A percentile compares a stretch with the other conserved stretches of the same genome.
phyloP scores from a whole-genome alignment of 2,888 invertebrate species.

The Drosophila macrospina region DNA sequence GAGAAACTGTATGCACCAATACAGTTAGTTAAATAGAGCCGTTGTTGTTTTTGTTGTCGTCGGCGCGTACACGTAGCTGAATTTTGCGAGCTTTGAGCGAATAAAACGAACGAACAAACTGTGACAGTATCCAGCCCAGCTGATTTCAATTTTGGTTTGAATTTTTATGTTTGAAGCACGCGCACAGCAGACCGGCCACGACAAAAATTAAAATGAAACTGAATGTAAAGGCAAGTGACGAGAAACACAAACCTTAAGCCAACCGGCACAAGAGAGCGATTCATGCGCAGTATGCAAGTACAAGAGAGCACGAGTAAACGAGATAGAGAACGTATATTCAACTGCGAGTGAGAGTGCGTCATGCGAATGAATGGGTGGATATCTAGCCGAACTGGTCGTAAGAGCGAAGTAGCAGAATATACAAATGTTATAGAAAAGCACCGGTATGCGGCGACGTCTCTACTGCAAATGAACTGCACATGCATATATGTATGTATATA shows the following conservation, averaged over 20 bases:
- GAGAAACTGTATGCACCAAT: constrained; percentile 49
- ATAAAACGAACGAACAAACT: constrained; percentile 71
- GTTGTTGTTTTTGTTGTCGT: constrained; percentile 46
- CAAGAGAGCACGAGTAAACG: constrained; percentile 26
- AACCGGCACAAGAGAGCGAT: constrained; percentile 42
- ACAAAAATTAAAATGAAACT: constrained; percentile 75
- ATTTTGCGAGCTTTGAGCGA: constrained; percentile 71
- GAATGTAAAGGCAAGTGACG: constrained; percentile 54
- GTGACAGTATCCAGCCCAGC: constrained; percentile 58
- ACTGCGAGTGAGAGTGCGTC: constrained; percentile 41
- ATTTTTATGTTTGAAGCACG: constrained; percentile 49
- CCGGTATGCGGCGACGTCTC: constrained; percentile 59
- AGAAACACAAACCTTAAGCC: constrained; percentile 60
- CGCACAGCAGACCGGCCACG: constrained; percentile 67
- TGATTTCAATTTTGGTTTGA: constrained; percentile 56
- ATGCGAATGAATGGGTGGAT: constrained; percentile 63
- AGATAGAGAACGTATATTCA: constrained; percentile 13
- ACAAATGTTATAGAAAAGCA: constrained; percentile 62
- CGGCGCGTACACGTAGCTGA: constrained; percentile 61
- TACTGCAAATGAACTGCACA: constrained; percentile 53
- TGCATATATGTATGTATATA: neutral
- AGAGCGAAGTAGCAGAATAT: constrained; percentile 49
- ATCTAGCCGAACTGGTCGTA: constrained; percentile 27
- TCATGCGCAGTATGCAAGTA: constrained; percentile 40
- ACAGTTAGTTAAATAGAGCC: constrained; percentile 48